Percentiles rank a stretch among this genome's conserved stretches.
phyloP scores from a whole-genome alignment of 35 echinoderm and acorn worm genomes.

The Antedon bifida region DNA sequence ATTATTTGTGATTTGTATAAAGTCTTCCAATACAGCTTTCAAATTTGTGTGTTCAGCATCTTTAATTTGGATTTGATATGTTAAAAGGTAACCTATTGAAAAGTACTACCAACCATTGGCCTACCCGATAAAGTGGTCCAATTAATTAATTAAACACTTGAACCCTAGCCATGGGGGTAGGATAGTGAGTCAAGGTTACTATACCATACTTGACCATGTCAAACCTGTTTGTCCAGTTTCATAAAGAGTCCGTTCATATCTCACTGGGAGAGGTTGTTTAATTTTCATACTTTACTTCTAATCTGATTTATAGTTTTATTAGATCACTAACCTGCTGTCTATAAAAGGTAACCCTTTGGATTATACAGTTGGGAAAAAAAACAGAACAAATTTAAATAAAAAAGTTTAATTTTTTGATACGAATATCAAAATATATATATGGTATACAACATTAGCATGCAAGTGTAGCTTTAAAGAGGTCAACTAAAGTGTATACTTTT shows the following conservation, averaged over 20 bases:
- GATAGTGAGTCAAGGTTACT: neutral
- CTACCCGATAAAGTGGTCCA: neutral
- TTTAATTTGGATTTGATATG: neutral
- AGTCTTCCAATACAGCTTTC: no score
- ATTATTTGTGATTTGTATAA: no score
- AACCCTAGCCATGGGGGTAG: neutral
- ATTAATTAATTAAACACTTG: constrained; percentile 1
- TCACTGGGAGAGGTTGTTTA: neutral
- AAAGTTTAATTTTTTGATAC: no score
- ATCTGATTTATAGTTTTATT: neutral
- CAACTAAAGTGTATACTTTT: neutral
- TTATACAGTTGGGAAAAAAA: no score
- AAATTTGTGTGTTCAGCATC: neutral
- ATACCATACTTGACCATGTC: neutral
- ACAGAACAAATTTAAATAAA: no score
- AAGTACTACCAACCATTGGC: neutral
- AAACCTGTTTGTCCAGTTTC: neutral
- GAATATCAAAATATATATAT: no score
- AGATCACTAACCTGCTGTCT: neutral
- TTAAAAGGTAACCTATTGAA: neutral
- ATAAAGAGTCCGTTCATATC: neutral
- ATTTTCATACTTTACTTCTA: neutral
- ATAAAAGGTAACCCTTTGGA: no score
- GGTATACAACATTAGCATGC: no score
- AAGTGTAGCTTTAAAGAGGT: neutral